Evolutionary conservation across 2,888 invertebrate genomes (phyloP).

Genomic region (Hypercompe scribonia): DNA sequence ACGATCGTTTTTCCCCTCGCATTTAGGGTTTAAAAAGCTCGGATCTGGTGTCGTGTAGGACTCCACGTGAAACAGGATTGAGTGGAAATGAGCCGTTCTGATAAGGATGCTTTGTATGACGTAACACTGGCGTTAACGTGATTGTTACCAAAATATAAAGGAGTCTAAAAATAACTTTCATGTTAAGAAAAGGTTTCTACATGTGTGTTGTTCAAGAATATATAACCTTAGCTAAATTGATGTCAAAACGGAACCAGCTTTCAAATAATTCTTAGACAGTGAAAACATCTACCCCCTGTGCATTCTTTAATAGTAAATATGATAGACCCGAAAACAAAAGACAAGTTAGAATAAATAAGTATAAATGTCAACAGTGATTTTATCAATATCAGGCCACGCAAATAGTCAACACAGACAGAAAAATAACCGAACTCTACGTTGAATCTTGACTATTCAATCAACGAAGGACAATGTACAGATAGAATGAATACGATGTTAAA

Average conservation of each 20-base stretch:
- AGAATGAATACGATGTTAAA: background rate
- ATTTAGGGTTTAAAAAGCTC: conserved; percentile 67
- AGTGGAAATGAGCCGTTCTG: conserved; percentile 77
- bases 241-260: background rate
- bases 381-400: background rate
- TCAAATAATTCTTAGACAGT: background rate
- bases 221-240: background rate
- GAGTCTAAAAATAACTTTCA: background rate
- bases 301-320: background rate
- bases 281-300: background rate
- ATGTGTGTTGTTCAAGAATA: background rate
- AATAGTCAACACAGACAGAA: background rate
- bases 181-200: background rate
- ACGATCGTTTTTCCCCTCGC: conserved; percentile 65
- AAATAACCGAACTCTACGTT: background rate
- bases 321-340: background rate
- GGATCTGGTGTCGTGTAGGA: conserved; percentile 61
- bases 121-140: conserved; percentile 18
- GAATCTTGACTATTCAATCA: background rate
- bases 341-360: too few species aligned
- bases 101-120: conserved; percentile 68
- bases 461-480: background rate
- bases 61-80: conserved; percentile 72
- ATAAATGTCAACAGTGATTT: too few species aligned
- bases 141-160: background rate